These are phyloP conservation scores for Drosophila multiciliata DNA, from an alignment of 2,888 invertebrate species.

Conservation along the genomic window DNA sequence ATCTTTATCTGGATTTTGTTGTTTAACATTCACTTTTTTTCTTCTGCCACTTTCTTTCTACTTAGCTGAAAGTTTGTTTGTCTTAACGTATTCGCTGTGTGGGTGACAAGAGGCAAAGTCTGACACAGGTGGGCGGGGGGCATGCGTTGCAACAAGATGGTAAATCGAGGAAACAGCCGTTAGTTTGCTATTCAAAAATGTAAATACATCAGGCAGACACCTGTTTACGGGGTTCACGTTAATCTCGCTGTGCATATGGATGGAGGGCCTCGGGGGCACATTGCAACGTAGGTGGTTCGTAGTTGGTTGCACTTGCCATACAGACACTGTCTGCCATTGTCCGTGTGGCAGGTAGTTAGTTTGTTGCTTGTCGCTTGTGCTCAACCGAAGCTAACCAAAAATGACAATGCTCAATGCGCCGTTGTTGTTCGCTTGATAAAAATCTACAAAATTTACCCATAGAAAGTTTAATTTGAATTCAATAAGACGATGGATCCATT, in stretches of 20 bases:
- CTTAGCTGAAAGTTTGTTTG: slow-evolving; percentile 66
- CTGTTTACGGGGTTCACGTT: slow-evolving; percentile 65
- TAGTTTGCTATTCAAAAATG: slow-evolving; percentile 54
- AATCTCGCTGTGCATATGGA: neutral
- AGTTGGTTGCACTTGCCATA: slow-evolving; percentile 62
- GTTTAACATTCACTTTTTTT: slow-evolving; percentile 69
- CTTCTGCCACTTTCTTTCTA: slow-evolving; percentile 70
- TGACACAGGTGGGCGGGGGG: slow-evolving; percentile 8
- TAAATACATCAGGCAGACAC: slow-evolving; percentile 67
- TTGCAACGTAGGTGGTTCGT: slow-evolving; percentile 67
- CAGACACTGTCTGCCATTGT: slow-evolving; percentile 51
- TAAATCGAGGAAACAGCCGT: slow-evolving; percentile 42
- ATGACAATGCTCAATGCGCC: slow-evolving; percentile 48
- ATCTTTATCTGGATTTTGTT: slow-evolving; percentile 34
- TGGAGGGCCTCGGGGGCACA: neutral
- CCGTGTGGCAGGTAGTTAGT: slow-evolving; percentile 44
- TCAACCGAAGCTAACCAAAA: slow-evolving; percentile 23
- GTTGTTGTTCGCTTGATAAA: slow-evolving; percentile 55
- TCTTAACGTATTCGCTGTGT: slow-evolving; percentile 51
- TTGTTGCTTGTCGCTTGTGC: slow-evolving; percentile 57
- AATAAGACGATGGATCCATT: slow-evolving; percentile 45
- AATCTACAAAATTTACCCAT: slow-evolving; percentile 72
- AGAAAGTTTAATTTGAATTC: slow-evolving; percentile 73
- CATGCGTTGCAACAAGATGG: slow-evolving; percentile 41
- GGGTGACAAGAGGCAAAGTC: slow-evolving; percentile 40